Evolutionary conservation across 2,113 vertebrate genomes (phyloP).

Genomic region (Coryphaenoides rupestris): DNA sequence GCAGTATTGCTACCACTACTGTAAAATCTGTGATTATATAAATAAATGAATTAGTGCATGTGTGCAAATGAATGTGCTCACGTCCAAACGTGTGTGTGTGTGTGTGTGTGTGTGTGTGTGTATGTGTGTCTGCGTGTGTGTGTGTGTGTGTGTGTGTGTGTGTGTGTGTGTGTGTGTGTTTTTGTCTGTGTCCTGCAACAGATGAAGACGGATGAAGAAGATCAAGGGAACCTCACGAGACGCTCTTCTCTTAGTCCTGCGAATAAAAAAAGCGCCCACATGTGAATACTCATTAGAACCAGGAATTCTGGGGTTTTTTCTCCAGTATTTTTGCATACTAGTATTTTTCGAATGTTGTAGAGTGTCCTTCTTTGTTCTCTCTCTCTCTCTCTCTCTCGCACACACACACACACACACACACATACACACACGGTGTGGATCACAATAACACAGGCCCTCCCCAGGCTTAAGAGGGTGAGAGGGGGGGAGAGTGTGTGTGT

Average conservation of each 20-base stretch:
- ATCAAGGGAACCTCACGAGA: background rate
- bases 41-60: no score
- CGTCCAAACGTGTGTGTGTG: no score
- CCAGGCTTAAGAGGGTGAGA: background rate
- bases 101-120: no score
- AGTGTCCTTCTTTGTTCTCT: no score
- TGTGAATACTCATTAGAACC: background rate
- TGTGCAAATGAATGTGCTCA: no score
- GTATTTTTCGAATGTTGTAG: no score
- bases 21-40: no score
- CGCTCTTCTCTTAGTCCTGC: background rate
- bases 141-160: no score
- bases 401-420: background rate
- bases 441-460: background rate
- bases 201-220: background rate
- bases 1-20: background rate
- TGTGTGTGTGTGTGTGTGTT: background rate
- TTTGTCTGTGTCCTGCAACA: background rate
- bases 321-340: no score
- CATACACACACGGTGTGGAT: background rate
- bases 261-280: conserved; percentile 19
- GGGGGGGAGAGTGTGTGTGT: background rate
- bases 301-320: no score
- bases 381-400: no score
- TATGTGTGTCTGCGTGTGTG: no score